Conservation (phyloP, 2,113 vertebrate genomes). For the Upupa epops region DNA sequence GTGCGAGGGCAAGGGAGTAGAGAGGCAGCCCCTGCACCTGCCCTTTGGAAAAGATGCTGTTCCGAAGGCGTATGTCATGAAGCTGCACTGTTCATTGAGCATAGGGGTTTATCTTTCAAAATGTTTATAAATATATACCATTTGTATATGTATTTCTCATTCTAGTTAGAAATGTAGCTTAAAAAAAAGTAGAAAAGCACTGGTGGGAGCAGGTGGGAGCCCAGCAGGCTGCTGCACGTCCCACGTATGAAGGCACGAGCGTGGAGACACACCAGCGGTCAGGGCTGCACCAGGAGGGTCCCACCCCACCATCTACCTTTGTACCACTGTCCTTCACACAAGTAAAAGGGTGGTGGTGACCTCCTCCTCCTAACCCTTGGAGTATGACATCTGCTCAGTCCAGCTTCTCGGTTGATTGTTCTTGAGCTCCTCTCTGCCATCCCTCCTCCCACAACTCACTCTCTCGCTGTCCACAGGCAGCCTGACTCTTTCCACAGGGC, state of each 20-base stretch:
- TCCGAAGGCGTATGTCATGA: neutral
- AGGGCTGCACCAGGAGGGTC: too few relatives aligned
- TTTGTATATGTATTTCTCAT: neutral
- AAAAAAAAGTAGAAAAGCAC: slow-evolving; percentile 1
- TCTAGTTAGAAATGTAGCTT: slow-evolving; percentile 41
- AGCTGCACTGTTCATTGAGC: neutral
- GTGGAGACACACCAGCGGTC: neutral
- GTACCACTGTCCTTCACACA: too few relatives aligned
- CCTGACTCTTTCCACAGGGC: neutral
- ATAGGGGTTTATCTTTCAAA: neutral
- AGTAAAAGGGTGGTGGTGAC: too few relatives aligned
- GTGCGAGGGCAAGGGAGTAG: neutral
- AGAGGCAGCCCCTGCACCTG: neutral
- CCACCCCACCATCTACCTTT: too few relatives aligned
- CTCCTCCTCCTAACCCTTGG: too few relatives aligned
- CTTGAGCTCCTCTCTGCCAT: neutral
- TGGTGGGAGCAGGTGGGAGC: neutral
- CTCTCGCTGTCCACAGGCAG: neutral
- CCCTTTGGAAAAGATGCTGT: neutral
- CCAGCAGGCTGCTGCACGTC: neutral
- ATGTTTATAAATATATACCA: slow-evolving; percentile 36
- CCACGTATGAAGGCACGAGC: slow-evolving; percentile 28
- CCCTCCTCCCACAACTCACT: neutral
- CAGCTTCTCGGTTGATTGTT: neutral
- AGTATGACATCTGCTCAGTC: too few relatives aligned